phyloP scores from a whole-genome alignment of 1,140 invertebrate genomes.

The Saccostrea cuccullata region DNA sequence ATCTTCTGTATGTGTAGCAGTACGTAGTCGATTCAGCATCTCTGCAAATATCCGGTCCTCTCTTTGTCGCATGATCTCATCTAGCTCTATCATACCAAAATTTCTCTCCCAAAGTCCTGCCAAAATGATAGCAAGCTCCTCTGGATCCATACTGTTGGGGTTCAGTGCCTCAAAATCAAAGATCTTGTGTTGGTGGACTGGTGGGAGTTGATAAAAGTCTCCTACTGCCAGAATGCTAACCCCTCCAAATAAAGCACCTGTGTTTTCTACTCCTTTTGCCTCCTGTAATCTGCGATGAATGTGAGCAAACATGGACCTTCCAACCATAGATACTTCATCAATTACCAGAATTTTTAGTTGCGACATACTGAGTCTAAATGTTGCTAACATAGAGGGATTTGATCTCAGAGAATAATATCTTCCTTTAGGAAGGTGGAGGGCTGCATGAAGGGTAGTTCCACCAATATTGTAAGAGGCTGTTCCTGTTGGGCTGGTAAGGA shows the following conservation, averaged over 20 bases:
- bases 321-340: slow-evolving; percentile 56
- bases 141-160: too few relatives aligned
- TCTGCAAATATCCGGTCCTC: slow-evolving; percentile 52
- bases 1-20: slow-evolving; percentile 37
- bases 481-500: slow-evolving; percentile 54
- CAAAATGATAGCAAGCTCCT: slow-evolving; percentile 41
- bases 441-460: slow-evolving; percentile 55
- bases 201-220: slow-evolving; percentile 46
- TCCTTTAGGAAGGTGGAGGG: slow-evolving; percentile 52
- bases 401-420: slow-evolving; percentile 47
- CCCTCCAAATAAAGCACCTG: slow-evolving; percentile 35
- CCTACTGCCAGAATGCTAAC: slow-evolving; percentile 50
- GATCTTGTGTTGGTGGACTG: slow-evolving; percentile 41
- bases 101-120: slow-evolving; percentile 38
- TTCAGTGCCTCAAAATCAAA: slow-evolving; percentile 51
- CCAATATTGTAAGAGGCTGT: slow-evolving; percentile 59
- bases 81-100: slow-evolving; percentile 45
- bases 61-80: slow-evolving; percentile 55
- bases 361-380: slow-evolving; percentile 23
- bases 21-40: slow-evolving; percentile 50
- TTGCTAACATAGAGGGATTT: slow-evolving; percentile 46
- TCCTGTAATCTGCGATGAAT: slow-evolving; percentile 48
- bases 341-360: slow-evolving; percentile 49
- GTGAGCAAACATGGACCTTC: slow-evolving; percentile 49
- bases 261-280: slow-evolving; percentile 32